These are phyloP conservation scores for Coenonympha glycerion DNA, from an alignment of 2,888 invertebrate genomes.

Conservation along the genomic window DNA sequence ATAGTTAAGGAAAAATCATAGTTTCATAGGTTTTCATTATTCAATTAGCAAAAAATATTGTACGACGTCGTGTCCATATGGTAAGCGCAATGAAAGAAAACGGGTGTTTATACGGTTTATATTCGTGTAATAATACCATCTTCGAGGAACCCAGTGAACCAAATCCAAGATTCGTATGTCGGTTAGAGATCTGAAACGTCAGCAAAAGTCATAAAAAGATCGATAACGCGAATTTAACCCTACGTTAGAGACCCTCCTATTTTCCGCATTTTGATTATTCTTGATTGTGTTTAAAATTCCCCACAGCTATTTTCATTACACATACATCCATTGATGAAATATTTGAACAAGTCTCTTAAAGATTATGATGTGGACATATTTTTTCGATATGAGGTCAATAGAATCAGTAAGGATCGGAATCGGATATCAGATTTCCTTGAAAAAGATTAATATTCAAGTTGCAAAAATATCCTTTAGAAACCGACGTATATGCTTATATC, in stretches of 20 bases:
- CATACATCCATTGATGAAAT: conserved; percentile 10
- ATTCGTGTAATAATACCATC: conserved; percentile 12
- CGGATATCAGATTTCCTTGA: too few relatives aligned
- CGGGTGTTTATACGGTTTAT: conserved; percentile 8
- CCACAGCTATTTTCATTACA: conserved; percentile 50
- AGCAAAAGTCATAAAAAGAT: conserved; percentile 70
- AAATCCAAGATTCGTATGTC: conserved; percentile 27
- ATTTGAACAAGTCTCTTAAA: neutral
- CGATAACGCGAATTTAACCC: conserved; percentile 71
- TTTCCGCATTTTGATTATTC: conserved; percentile 75
- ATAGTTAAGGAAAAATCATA: too few relatives aligned
- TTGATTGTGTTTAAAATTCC: conserved; percentile 74
- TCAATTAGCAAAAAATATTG: neutral
- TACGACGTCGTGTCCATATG: neutral
- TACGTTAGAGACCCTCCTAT: conserved; percentile 66
- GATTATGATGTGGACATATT: neutral
- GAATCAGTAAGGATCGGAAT: too few relatives aligned
- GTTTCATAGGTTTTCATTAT: too few relatives aligned
- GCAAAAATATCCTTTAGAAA: too few relatives aligned
- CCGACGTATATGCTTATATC: too few relatives aligned
- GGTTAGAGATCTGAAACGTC: conserved; percentile 52
- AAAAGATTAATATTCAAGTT: too few relatives aligned
- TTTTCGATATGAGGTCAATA: too few relatives aligned
- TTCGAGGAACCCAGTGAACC: conserved; percentile 19
- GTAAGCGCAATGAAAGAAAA: neutral